Percentiles rank a stretch among this genome's conserved stretches.
Conservation (phyloP, 2,113 vertebrate genomes). For the Mesocricetus auratus region DNA sequence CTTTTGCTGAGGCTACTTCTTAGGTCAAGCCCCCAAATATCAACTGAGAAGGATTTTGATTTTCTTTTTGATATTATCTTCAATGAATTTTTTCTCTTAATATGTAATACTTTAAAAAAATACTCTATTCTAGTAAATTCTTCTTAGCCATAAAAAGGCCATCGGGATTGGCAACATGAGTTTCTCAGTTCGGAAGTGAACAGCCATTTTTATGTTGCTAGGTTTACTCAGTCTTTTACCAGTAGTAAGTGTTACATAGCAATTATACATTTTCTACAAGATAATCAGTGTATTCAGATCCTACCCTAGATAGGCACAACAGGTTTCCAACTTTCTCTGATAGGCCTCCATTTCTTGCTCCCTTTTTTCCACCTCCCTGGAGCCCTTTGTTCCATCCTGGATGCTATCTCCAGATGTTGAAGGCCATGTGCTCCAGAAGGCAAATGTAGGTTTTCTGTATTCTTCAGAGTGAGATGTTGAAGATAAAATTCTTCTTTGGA, state of each 20-base stretch:
- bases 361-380: not conserved
- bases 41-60: not conserved
- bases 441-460: not conserved
- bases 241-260: not conserved
- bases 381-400: not conserved
- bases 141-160: not conserved
- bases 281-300: not conserved
- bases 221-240: not conserved
- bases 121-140: not conserved
- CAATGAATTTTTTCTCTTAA: not conserved
- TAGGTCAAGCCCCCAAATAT: not conserved
- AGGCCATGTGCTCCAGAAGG: not conserved
- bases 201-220: not conserved
- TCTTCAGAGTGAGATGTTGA: not conserved
- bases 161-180: not conserved
- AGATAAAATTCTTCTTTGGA: not conserved
- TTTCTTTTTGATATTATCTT: not conserved
- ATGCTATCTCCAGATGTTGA: not conserved
- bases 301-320: not conserved
- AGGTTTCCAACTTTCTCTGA: not conserved
- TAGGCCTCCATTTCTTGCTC: not conserved
- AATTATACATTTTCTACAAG: not conserved
- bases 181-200: not conserved
- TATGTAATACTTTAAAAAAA: not conserved
- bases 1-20: not conserved